Conservation (phyloP, 2,888 invertebrate genomes). For the Endotricha flammealis region DNA sequence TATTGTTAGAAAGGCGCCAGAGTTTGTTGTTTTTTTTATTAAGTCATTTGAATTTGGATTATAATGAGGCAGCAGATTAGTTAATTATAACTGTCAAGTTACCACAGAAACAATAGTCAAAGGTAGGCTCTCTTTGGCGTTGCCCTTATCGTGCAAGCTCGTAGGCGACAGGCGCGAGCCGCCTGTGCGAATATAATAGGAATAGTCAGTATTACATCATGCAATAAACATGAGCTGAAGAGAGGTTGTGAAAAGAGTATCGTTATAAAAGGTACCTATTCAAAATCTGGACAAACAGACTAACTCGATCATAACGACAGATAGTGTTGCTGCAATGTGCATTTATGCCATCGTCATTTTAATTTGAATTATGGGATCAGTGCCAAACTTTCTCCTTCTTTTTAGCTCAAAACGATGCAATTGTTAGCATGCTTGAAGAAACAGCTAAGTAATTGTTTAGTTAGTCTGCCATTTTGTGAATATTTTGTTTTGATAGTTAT, state of each 20-base stretch:
- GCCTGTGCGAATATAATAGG: conserved; percentile 29
- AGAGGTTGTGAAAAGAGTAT: conserved; percentile 71
- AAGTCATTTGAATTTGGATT: conserved; percentile 68
- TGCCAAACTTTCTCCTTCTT: conserved; percentile 77
- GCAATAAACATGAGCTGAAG: conserved; percentile 64
- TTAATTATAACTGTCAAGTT: conserved; percentile 66
- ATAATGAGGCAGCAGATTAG: conserved; percentile 71
- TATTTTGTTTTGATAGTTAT: conserved; percentile 79
- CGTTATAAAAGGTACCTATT: conserved; percentile 77
- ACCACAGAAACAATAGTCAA: conserved; percentile 72
- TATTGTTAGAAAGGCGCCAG: conserved; percentile 73
- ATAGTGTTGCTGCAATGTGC: conserved; percentile 73
- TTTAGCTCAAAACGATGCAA: conserved; percentile 78
- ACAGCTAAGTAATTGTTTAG: conserved; percentile 76
- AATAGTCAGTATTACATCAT: conserved; percentile 64
- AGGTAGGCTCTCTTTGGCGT: conserved; percentile 71
- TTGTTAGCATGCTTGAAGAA: conserved; percentile 75
- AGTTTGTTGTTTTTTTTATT: conserved; percentile 72
- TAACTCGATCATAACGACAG: conserved; percentile 60
- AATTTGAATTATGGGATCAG: conserved; percentile 74
- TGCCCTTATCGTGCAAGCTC: conserved; percentile 47
- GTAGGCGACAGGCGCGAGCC: conserved; percentile 27
- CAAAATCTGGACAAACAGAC: conserved; percentile 72
- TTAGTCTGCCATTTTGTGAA: conserved; percentile 79
- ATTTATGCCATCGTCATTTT: conserved; percentile 72